Base-by-base conservation (phyloP, 2,797 vertebrate species). In the Poecilia gillii region DNA sequence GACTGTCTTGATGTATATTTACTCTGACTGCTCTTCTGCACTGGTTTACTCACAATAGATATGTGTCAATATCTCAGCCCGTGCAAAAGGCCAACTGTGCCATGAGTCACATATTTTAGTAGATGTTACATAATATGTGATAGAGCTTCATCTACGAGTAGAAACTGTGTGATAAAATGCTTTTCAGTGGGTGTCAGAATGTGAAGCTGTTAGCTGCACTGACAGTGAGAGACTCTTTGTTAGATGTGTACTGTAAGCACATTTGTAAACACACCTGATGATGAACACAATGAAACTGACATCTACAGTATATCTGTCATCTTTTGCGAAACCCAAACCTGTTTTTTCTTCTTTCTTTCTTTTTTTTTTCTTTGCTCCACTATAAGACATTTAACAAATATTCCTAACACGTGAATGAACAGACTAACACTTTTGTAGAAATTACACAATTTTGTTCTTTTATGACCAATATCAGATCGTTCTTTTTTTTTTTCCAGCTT, bases 241-340 rank as follows among this genome's bases (percentile, higher is more conserved):
- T 75, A 90, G 84, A 73, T 81, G 84, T 90, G 83, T 81, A 87
- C 83, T 74, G 78, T 84, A 81, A 90, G 84, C 89, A 92, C 89
- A 93, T 88, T 90, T 93, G 91, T 92, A 91, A 92, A 92, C 85
- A 91, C 82, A 91, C 84, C 87, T 87, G 41, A 88, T 87, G 81
- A 89, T 84, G 81, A 92, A 84, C 87, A 88, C 78, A 84, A 83
- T 80, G 85, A 88, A 81, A 75, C 87, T 74, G 74, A 88, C 75
- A 87, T 84, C 78, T 79, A 33, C 33, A 33, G 33, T 33, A 81
- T 72, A 85, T 91, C 80, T 88, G 89, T 87, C 91, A 91, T 92
- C 85, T 93, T 89, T 91, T 88, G 81, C 78, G 92, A 92, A 93
- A 78, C 47, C 23, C 82, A 80, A 73, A 74, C 53, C 80, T 85